Base-by-base conservation (phyloP, 2,888 invertebrate species). In the Rhamnusium bicolor region DNA sequence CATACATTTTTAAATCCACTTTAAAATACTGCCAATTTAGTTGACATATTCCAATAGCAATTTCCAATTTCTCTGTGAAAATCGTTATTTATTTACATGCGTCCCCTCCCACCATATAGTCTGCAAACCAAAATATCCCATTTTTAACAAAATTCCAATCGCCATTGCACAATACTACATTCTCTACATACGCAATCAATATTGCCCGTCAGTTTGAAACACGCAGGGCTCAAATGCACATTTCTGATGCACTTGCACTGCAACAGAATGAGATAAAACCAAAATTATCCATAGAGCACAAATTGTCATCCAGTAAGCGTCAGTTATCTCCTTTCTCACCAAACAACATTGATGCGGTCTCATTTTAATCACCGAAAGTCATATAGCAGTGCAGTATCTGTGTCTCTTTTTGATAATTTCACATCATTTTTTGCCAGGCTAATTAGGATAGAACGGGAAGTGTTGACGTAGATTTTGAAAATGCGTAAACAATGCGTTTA, bases 131-230 rank as follows among this genome's bases (percentile, higher is more conserved):
- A 78, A 78, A 76, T 72, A 73, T 73, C 62, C 56, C 49, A 71
- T 76, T 78, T 76, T 76, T 74, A 71, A 67, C 73, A 68, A 71
- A 74, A 76, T 69, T 58, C 76, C 75, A 73, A 78, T 78, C 76
- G 71, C 76, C 73, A 75, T 75, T 76, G 71, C 75, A 76, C 75
- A 75, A 73, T 75, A 75, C 76, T 75, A 77, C 79, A 76, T 79
- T 79, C 79, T 71, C 73, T 51, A 67, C 73, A 70, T 72, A 79
- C 78, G 78, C 78, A 82, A 82, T 82, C 82, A 80, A 82, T 82
- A 82, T 78, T 78, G 74, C 75, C 80, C 78, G 81, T 77, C 79
- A 78, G 76, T 76, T 73, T 75, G 77, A 74, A 80, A 76, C 77
- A 80, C 80, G 80, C 80, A 80, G 75, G 80, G 79, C 78, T 69